These are phyloP conservation scores for Philotrypesis tridentata DNA, from an alignment of 1,140 invertebrate genomes.

Conservation along the genomic window DNA sequence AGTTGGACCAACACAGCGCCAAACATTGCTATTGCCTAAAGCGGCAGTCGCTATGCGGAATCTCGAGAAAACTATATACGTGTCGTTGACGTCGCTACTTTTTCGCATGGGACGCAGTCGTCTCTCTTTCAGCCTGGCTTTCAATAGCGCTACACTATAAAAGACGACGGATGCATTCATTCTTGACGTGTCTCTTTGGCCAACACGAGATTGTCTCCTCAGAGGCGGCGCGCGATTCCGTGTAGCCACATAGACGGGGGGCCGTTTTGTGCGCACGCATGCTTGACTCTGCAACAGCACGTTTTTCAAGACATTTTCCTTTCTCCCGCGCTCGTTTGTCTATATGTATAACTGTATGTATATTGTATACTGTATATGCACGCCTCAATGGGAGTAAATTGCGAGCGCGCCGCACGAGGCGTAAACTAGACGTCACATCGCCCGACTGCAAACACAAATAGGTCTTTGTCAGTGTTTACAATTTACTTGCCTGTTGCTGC, in stretches of 20 bases:
- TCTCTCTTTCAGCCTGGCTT: no score
- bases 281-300: slow-evolving; percentile 11
- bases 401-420: slow-evolving; percentile 10
- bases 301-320: not conserved
- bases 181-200: slow-evolving; percentile 11
- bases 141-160: not conserved
- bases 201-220: slow-evolving; percentile 34
- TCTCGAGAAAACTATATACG: not conserved
- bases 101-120: not conserved
- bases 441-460: not conserved
- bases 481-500: slow-evolving; percentile 17
- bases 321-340: not conserved
- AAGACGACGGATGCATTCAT: not conserved
- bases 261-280: not conserved
- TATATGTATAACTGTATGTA: not conserved
- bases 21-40: slow-evolving; percentile 12
- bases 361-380: not conserved
- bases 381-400: slow-evolving; percentile 15
- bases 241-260: slow-evolving; percentile 30
- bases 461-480: slow-evolving; percentile 4
- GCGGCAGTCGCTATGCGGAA: not conserved
- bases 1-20: slow-evolving; percentile 66
- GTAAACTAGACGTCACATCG: slow-evolving; percentile 51
- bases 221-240: slow-evolving; percentile 23
- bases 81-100: not conserved